These are phyloP conservation scores for Aplysina aerophoba DNA, from an alignment of 37 sponge, comb jelly and placozoan species.

Conservation along the genomic window DNA sequence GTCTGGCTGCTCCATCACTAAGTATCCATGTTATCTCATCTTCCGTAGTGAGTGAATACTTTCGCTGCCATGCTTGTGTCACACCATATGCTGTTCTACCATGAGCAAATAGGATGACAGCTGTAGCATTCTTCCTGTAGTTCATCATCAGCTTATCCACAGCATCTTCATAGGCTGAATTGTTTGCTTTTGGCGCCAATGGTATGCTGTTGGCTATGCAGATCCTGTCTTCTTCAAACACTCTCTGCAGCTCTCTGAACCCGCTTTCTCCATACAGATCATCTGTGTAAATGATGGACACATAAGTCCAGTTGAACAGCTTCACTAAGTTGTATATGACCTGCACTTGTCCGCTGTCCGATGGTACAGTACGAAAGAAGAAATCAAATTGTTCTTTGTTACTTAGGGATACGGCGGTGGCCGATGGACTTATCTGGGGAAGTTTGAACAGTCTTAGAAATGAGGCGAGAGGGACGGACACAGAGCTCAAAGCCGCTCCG, in stretches of 20 bases:
- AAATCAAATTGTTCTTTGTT: conserved; percentile 15
- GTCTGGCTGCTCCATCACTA: conserved; percentile 44
- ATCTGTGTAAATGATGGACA: neutral
- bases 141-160: too few relatives aligned
- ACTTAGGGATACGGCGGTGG: conserved; percentile 18
- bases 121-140: conserved; percentile 40
- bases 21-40: conserved; percentile 61
- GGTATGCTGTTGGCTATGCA: too few relatives aligned
- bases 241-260: neutral
- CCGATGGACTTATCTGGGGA: conserved; percentile 36
- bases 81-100: conserved; percentile 20
- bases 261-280: conserved; percentile 11
- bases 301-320: conserved; percentile 18
- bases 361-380: conserved; percentile 39
- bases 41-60: neutral
- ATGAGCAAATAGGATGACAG: conserved; percentile 51
- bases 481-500: conserved; percentile 21
- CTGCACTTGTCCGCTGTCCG: conserved; percentile 25
- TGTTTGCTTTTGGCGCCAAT: too few relatives aligned
- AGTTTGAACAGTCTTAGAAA: conserved; percentile 19
- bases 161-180: too few relatives aligned
- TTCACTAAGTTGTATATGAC: conserved; percentile 35
- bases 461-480: conserved; percentile 21
- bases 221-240: too few relatives aligned
- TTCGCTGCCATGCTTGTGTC: conserved; percentile 23